These are phyloP conservation scores for Ondatra zibethicus DNA, from an alignment of 2,113 vertebrate species.

Conservation along the genomic window DNA sequence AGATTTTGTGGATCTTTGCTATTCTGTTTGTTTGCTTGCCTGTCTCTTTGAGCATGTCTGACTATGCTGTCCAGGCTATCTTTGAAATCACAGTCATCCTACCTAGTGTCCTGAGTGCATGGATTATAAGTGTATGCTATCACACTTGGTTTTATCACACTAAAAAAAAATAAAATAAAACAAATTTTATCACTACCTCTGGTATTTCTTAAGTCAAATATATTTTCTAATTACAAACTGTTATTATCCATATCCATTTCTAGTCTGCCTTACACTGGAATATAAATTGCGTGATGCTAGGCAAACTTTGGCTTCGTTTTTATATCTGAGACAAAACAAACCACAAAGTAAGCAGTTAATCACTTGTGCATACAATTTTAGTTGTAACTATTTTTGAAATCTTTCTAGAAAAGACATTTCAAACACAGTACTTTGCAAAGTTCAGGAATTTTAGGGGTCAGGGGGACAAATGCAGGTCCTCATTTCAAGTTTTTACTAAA, in stretches of 20 bases:
- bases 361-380: not conserved
- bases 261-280: not conserved
- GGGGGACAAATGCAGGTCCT: not conserved
- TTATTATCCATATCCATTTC: not conserved
- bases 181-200: not conserved
- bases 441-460: not conserved
- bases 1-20: not conserved
- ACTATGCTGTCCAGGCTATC: no score
- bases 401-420: slow-evolving; percentile 21
- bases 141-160: not conserved
- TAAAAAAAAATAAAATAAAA: no score
- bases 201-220: not conserved
- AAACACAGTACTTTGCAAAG: not conserved
- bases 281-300: not conserved
- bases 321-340: not conserved
- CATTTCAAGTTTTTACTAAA: not conserved
- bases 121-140: not conserved
- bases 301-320: not conserved
- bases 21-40: no score
- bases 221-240: not conserved
- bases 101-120: not conserved
- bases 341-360: not conserved
- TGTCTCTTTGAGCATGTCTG: no score
- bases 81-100: not conserved
- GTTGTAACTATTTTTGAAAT: slow-evolving; percentile 32